phyloP scores from a whole-genome alignment of 2,888 invertebrate species.

The Cheiracanthium punctorium region DNA sequence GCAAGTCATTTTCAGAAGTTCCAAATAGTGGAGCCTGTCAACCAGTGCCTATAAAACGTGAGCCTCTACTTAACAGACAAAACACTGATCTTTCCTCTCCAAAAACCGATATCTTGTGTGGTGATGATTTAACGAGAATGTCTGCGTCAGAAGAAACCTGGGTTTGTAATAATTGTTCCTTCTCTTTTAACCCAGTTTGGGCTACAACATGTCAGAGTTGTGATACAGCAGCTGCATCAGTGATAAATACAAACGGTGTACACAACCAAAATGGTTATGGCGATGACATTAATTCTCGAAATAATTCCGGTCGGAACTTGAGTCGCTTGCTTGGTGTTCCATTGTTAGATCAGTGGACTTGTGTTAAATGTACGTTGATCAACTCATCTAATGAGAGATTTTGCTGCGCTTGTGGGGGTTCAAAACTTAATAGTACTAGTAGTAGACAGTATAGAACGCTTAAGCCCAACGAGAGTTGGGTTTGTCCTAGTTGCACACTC shows the following conservation, averaged over 20 bases:
- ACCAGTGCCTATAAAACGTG: constrained; percentile 48
- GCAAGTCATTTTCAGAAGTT: constrained; percentile 78
- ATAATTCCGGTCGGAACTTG: constrained; percentile 38
- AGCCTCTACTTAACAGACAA: constrained; percentile 39
- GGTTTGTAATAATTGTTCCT: constrained; percentile 92
- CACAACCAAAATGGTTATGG: constrained; percentile 30
- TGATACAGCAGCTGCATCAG: constrained; percentile 78
- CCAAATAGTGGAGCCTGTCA: constrained; percentile 40
- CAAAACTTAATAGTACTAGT: constrained; percentile 83
- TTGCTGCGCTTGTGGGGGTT: constrained; percentile 92
- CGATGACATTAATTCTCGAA: constrained; percentile 30
- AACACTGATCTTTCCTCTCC: constrained; percentile 59
- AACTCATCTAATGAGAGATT: constrained; percentile 84
- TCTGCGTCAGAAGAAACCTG: constrained; percentile 77
- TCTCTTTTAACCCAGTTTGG: constrained; percentile 89
- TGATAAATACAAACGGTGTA: constrained; percentile 33
- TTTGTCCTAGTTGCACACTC: constrained; percentile 87
- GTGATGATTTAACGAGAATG: constrained; percentile 64
- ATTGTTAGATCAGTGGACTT: constrained; percentile 82
- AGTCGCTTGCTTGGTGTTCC: constrained; percentile 60
- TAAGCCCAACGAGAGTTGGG: constrained; percentile 80
- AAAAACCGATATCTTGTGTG: constrained; percentile 55
- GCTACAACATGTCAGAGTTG: constrained; percentile 89
- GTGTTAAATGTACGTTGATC: constrained; percentile 89
- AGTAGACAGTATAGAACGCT: constrained; percentile 81